A percentile compares a stretch with the other conserved stretches of the same genome.
Evolutionary conservation across 2,797 vertebrate species (phyloP).

Genomic region (Rallus crepitans): DNA sequence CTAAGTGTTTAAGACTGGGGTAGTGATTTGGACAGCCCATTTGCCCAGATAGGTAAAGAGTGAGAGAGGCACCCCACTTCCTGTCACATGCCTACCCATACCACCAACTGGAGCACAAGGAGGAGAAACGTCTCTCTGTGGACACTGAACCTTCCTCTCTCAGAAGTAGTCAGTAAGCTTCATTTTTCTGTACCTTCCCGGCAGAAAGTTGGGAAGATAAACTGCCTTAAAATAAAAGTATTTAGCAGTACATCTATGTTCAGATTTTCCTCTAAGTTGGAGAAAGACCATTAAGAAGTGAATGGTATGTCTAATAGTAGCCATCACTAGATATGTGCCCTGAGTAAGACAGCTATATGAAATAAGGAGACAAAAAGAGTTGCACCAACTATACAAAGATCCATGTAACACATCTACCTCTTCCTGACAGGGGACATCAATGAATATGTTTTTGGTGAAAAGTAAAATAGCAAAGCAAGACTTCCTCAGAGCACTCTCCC

Average conservation of each 20-base stretch:
- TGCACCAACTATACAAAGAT: not conserved
- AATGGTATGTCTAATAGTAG: not conserved
- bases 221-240: not conserved
- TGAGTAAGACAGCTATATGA: not conserved
- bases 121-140: not conserved
- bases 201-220: not conserved
- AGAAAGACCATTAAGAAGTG: not conserved
- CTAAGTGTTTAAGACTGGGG: not conserved
- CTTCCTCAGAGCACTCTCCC: constrained; percentile 49
- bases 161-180: not conserved
- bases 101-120: not conserved
- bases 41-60: not conserved
- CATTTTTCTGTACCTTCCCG: not conserved
- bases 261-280: not conserved
- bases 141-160: not conserved
- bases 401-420: not conserved
- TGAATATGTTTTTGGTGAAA: constrained; percentile 9
- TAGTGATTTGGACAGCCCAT: not conserved
- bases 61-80: not conserved
- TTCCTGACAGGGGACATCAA: not conserved
- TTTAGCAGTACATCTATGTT: not conserved
- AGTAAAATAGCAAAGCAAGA: constrained; percentile 24
- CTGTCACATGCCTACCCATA: not conserved
- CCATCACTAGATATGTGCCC: not conserved
- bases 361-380: not conserved